Base-by-base conservation (phyloP, 30 jellyfish, hydroid and myxozoan genomes). In the Catostylus mosaicus region DNA sequence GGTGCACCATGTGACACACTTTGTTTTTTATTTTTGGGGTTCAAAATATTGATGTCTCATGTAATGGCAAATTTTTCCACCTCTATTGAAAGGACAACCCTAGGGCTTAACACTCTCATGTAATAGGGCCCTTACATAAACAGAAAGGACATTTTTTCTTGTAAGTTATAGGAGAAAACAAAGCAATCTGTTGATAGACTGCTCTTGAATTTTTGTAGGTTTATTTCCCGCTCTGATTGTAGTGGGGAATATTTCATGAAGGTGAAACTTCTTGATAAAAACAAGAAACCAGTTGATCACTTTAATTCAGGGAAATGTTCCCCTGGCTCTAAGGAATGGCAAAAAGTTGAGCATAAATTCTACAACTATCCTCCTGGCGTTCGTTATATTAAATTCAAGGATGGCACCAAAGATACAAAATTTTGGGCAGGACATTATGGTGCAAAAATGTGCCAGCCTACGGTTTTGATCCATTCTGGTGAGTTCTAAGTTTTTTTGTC, bases 391-490 rank as follows among this genome's bases (percentile, higher is more conserved):
- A 74, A 50, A 64, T 67, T 66, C 60, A 67, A 73, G 30, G 91
- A 81, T 59, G 91, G 91, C 0, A 82, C 83, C 19, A 56, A 68
- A 18, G 91, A 81, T 51, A 30, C 34, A 37, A 67, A 67, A 29
- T 36, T 29, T 22, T 81, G 91, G 84, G 91, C 91, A 14, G 91
- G 91, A 35, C 30, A 1, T 52, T 81, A 47, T 81, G 91, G 91
- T 3, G 91, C 78, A 8, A 81, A 81, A 57, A 81, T 81, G 84
- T 77, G 89, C 89, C 80, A 77, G 32, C 89, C 89, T 4, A 77
- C 89, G 8, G 80, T 77, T 37, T 23, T 37, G 63, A 47, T 77
- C 23, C 70, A 54, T n/a, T 14, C 37, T 2, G 79, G 89, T 77
- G 37, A 27, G 89, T 51, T 62, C 34, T 31, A 27, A 4, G 10